Conservation (phyloP, 2,888 invertebrate species). For the Psylliodes chrysocephalus region DNA sequence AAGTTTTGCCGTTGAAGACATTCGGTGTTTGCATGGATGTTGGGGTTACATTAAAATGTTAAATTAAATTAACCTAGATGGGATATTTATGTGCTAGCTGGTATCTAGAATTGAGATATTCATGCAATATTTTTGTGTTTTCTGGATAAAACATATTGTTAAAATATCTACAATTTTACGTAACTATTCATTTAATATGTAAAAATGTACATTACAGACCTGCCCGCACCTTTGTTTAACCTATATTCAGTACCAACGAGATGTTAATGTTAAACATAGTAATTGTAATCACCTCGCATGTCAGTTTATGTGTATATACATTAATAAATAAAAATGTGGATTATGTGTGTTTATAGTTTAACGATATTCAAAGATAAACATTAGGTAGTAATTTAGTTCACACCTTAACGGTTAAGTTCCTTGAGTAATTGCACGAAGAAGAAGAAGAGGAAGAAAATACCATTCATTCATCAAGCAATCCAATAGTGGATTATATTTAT, state of each 20-base stretch:
- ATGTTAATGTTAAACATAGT: not conserved
- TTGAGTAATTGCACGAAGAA: slow-evolving; percentile 4
- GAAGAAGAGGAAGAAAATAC: not conserved
- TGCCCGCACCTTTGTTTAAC: slow-evolving; percentile 6
- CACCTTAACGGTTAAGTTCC: slow-evolving; percentile 6
- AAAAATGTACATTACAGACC: slow-evolving; percentile 15
- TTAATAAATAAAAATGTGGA: slow-evolving; percentile 9
- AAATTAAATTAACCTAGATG: too few species aligned
- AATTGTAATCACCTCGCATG: slow-evolving; percentile 5
- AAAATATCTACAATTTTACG: too few species aligned
- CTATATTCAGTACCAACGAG: slow-evolving; percentile 2
- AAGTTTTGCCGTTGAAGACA: too few species aligned
- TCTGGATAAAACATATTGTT: too few species aligned
- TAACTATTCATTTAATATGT: not conserved
- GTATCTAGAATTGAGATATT: too few species aligned
- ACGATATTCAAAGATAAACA: slow-evolving; percentile 8
- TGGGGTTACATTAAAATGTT: too few species aligned
- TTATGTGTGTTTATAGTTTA: slow-evolving; percentile 21
- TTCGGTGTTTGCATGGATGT: too few species aligned
- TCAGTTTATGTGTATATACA: not conserved
- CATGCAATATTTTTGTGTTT: too few species aligned
- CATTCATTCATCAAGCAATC: not conserved
- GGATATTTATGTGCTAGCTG: too few species aligned
- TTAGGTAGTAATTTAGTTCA: slow-evolving; percentile 12
- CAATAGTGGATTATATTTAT: not conserved